A percentile compares a stretch with the other conserved stretches of the same genome.
These are phyloP conservation scores for Corythornis cristatus DNA, from an alignment of 2,113 vertebrate genomes.

Conservation along the genomic window DNA sequence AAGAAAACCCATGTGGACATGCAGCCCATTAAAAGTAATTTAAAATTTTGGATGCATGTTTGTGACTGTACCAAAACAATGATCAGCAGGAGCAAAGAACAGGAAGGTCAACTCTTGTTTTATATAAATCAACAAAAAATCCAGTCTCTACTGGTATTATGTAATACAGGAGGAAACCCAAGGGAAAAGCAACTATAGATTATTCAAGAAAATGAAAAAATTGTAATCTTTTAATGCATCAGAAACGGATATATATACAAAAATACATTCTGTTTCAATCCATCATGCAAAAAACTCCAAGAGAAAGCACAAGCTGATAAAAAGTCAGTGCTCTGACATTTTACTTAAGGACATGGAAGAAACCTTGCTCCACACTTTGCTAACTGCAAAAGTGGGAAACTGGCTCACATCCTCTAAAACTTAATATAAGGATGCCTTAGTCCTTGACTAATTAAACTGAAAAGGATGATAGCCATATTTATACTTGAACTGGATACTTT, in stretches of 20 bases:
- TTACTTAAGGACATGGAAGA: neutral
- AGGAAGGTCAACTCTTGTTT: neutral
- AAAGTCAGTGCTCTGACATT: neutral
- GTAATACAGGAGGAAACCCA: neutral
- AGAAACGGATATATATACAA: neutral
- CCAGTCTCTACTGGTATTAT: neutral
- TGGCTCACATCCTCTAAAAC: neutral
- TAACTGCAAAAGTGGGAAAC: neutral
- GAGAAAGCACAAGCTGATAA: neutral
- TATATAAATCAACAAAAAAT: neutral
- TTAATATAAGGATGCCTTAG: neutral
- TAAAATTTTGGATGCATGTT: neutral
- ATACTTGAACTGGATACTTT: neutral
- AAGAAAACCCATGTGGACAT: neutral
- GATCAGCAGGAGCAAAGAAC: neutral
- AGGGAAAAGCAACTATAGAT: neutral
- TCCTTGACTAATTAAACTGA: neutral
- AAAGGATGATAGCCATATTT: neutral
- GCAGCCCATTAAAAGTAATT: neutral
- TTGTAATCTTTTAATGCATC: neutral
- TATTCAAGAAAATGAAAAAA: neutral
- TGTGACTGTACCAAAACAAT: neutral
- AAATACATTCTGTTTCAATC: neutral
- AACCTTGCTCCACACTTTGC: neutral
- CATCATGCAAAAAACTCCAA: neutral